A percentile compares a stretch with the other conserved stretches of the same genome.
These are phyloP conservation scores for Parapristionchus giblindavisi DNA, from an alignment of 2,888 invertebrate species.

Conservation along the genomic window DNA sequence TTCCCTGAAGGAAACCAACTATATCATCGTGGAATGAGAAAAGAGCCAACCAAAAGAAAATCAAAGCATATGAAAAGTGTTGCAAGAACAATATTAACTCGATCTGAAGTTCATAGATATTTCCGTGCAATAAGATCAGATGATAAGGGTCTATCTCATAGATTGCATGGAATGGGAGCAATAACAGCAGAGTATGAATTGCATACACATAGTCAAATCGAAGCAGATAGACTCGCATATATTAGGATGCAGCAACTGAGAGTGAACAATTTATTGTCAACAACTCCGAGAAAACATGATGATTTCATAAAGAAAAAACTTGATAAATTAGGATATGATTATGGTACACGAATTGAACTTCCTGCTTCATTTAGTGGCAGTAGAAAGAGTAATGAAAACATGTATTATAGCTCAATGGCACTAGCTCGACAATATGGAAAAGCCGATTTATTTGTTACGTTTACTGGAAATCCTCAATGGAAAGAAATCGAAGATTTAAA, in stretches of 20 bases:
- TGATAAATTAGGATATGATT: neutral
- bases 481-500: constrained; percentile 53
- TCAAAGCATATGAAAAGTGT: too few species aligned
- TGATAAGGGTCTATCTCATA: too few species aligned
- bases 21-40: neutral
- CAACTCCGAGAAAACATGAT: too few species aligned
- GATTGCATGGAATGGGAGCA: too few species aligned
- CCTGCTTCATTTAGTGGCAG: constrained; percentile 57
- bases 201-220: too few species aligned
- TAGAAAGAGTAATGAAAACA: constrained; percentile 63
- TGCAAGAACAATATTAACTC: too few species aligned
- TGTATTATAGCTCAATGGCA: constrained; percentile 57
- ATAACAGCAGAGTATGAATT: too few species aligned
- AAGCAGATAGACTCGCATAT: too few species aligned
- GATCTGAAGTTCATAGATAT: too few species aligned
- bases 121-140: too few species aligned
- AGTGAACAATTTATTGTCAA: too few species aligned
- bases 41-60: neutral
- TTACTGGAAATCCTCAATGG: constrained; percentile 69
- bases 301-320: constrained; percentile 9
- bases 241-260: too few species aligned
- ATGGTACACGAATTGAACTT: constrained; percentile 2
- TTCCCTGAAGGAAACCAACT: neutral
- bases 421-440: constrained; percentile 52
- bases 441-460: constrained; percentile 65